Evolutionary conservation across 2,888 invertebrate species (phyloP), one percentile per base, ranked within the genome.

Genomic region (Oxyteleia sp.): DNA sequence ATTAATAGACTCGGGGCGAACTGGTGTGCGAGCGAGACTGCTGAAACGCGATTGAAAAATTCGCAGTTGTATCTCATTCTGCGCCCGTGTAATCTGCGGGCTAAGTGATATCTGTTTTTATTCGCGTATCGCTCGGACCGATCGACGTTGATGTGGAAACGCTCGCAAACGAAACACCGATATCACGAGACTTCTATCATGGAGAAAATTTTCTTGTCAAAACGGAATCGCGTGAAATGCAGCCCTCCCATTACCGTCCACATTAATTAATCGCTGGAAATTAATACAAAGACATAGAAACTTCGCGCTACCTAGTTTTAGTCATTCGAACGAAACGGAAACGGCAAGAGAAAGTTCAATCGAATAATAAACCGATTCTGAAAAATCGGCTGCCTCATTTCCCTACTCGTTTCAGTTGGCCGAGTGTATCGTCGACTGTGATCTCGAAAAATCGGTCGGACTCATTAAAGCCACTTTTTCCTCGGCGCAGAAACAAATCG

Each of bases 1-100:
- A 82, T 75, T 82, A 82, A 82, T 82, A 82, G 75, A 82, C 82
- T 66, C 80, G 51, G 15, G 29, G 20, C 66, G 47, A 29, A 38
- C 53, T 45, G 41, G 53, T 15, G 61, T 18, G 8, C n/a, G 45
- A 49, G 49, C 45, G 15, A 8, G 15, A 16, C 15, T 4, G 49
- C 15, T n/a, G 18, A 18, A 49, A 18, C 13, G 15, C 18, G 47
- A 13, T 7, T 23, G n/a, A 80, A 80, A 80, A 72, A 55, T 79
- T 1, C 47, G 11, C 29, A 16, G n/a, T 38, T 41, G 35, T 74
- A 81, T 74, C 80, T 66, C 66, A 63, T 74, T 74, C 64, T 63
- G 78, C 63, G 79, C 68, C 64, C 69, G 78, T 69, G 79, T 57
- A 71, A 78, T 78, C 78, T 66, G 4, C 43, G 23, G 16, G n/a